Evolutionary conservation across 2,888 invertebrate genomes (phyloP).

Genomic region (Orthosia incerta): DNA sequence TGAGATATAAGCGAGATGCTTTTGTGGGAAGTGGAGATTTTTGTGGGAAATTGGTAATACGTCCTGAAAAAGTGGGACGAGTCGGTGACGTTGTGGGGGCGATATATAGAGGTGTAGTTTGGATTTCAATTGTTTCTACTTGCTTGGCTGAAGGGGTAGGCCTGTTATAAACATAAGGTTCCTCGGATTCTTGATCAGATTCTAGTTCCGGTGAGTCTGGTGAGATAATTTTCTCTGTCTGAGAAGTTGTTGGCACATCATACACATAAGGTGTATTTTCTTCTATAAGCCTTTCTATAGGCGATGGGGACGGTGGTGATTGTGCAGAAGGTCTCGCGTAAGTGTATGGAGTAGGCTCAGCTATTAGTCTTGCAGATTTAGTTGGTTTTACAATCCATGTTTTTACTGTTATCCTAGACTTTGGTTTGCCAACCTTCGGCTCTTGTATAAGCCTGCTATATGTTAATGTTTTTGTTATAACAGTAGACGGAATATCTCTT

Average conservation of each 20-base stretch:
- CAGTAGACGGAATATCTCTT: conserved; percentile 76
- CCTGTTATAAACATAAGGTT: conserved; percentile 75
- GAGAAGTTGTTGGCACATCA: conserved; percentile 71
- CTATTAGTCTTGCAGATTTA: conserved; percentile 77
- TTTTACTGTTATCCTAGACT: conserved; percentile 85
- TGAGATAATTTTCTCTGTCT: conserved; percentile 65
- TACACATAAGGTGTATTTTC: conserved; percentile 78
- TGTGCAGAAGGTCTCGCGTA: conserved; percentile 72
- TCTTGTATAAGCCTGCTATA: conserved; percentile 81
- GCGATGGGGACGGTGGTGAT: conserved; percentile 68
- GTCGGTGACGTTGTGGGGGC: conserved; percentile 71
- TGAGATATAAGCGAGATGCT: conserved; percentile 76
- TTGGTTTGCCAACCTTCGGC: conserved; percentile 79
- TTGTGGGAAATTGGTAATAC: conserved; percentile 70
- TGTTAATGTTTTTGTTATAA: conserved; percentile 84
- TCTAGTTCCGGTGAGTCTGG: conserved; percentile 64
- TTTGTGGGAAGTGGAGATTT: conserved; percentile 74
- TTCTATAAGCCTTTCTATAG: conserved; percentile 70
- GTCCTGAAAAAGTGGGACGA: conserved; percentile 71
- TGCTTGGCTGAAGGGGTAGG: conserved; percentile 74
- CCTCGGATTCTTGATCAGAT: conserved; percentile 60
- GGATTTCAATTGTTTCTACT: conserved; percentile 68
- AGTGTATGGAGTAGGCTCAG: conserved; percentile 78
- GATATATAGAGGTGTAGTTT: conserved; percentile 69
- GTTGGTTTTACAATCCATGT: conserved; percentile 88